phyloP scores from a whole-genome alignment of 2,113 vertebrate species.

The Sturnira hondurensis region DNA sequence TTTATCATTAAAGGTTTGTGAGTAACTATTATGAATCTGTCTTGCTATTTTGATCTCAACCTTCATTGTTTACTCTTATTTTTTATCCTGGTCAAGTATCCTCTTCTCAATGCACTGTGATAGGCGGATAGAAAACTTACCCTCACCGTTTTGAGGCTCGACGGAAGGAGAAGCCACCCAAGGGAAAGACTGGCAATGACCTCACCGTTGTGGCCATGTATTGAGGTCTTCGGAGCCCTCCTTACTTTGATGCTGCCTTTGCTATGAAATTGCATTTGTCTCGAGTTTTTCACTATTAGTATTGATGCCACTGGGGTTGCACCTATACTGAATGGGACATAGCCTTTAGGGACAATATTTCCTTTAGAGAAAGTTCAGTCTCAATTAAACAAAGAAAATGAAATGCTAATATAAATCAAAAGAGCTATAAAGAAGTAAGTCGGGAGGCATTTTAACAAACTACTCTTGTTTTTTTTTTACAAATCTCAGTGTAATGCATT shows the following conservation, averaged over 20 bases:
- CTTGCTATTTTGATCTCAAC: not conserved
- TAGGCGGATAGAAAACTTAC: not conserved
- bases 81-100: not conserved
- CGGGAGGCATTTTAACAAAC: not conserved
- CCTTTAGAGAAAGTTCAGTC: not conserved
- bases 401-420: not conserved
- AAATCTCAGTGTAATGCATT: not conserved
- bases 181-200: not conserved
- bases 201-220: not conserved
- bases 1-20: not conserved
- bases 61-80: not conserved
- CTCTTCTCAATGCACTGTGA: not conserved
- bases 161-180: not conserved
- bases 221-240: not conserved
- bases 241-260: not conserved
- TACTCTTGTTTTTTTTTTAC: not conserved
- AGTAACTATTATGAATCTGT: not conserved
- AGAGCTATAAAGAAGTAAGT: not conserved
- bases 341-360: not conserved
- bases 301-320: not conserved
- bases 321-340: not conserved
- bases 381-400: not conserved
- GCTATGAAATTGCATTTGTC: constrained; percentile 24
- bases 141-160: not conserved
- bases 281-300: not conserved